A percentile compares a stretch with the other conserved stretches of the same genome.
Conservation (phyloP, 2,888 invertebrate genomes). For the Andrena bicolor region DNA sequence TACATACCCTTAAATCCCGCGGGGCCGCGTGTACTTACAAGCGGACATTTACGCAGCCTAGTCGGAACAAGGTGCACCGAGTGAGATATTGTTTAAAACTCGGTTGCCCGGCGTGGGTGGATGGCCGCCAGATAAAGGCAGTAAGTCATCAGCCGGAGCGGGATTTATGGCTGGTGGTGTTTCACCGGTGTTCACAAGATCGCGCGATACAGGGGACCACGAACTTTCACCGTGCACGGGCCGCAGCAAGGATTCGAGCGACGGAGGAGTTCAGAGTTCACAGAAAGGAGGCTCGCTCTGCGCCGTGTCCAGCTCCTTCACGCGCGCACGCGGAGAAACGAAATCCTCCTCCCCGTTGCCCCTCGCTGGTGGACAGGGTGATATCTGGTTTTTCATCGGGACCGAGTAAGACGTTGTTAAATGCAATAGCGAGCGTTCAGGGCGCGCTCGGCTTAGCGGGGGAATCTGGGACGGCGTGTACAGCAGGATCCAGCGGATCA, state of each 20-base stretch:
- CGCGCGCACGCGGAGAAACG: background rate
- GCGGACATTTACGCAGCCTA: constrained; percentile 27
- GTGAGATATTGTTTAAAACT: constrained; percentile 65
- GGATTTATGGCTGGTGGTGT: constrained; percentile 53
- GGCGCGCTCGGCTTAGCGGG: constrained; percentile 35
- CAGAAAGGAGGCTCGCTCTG: background rate
- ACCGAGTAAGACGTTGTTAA: constrained; percentile 57
- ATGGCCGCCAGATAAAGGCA: constrained; percentile 54
- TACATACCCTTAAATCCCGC: constrained; percentile 41
- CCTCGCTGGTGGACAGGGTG: constrained; percentile 16
- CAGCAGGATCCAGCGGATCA: constrained; percentile 47
- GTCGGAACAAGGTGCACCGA: constrained; percentile 38
- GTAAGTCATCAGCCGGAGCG: constrained; percentile 54
- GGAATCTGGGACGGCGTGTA: constrained; percentile 50
- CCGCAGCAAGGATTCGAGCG: constrained; percentile 15
- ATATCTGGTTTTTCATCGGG: constrained; percentile 56
- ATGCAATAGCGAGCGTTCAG: constrained; percentile 31
- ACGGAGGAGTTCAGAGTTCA: constrained; percentile 49
- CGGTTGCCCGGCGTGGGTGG: constrained; percentile 57
- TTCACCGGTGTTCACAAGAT: constrained; percentile 39
- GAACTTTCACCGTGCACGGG: constrained; percentile 51
- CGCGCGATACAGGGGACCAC: constrained; percentile 35
- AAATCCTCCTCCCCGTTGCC: background rate
- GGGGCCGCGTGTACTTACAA: constrained; percentile 36
- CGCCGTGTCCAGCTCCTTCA: background rate